Base-by-base conservation (phyloP, 64 coral and sea anemone genomes). In the Montipora capricornis region DNA sequence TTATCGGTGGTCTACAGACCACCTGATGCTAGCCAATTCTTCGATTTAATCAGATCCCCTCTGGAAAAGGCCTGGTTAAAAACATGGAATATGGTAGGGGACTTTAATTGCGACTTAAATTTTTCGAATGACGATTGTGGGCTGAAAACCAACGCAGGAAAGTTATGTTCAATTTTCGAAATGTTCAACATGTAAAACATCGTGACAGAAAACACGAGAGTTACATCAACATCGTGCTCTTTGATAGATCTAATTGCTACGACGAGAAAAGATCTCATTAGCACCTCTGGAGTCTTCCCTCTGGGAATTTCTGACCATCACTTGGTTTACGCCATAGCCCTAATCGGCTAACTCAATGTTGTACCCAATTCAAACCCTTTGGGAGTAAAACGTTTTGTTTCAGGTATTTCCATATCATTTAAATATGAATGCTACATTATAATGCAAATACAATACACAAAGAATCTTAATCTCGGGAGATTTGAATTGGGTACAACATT, bases 11-110 rank as follows among this genome's bases (percentile, higher is more conserved):
- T 37, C 29, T 37, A 89, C 48, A 89, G 75, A 80, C 44, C 88
- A 78, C 61, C 89, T 15, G 64, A 91, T 26, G 45, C 58, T 0
- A 69, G 37, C 22, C 58, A 80, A 20, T 81, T 81, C 71, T 81
- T 90, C 17, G 76, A 90, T 53, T 58, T 90, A 2, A 73, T 81
- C 15, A 26, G 12, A 8, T 11, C 59, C 50, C 77, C 62, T 12
- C 22, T 89, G 6, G 87, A 90, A 29, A 50, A 90, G 13, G 89
- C 89, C 3, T 90, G 76, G 77, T 20, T 90, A 14, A 90, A 90
- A 80, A 68, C 76, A 16, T 71, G 37, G 5, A 80, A 90, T 47
- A 69, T 90, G 4, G 20, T 90, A 20, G 74, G 59, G 3, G 88
- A 89, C 15, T 80, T 89, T 47, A 79, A 89, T 26, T 89, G 88